Conservation (phyloP, 2,888 invertebrate species). For the Andrena bicolor region DNA sequence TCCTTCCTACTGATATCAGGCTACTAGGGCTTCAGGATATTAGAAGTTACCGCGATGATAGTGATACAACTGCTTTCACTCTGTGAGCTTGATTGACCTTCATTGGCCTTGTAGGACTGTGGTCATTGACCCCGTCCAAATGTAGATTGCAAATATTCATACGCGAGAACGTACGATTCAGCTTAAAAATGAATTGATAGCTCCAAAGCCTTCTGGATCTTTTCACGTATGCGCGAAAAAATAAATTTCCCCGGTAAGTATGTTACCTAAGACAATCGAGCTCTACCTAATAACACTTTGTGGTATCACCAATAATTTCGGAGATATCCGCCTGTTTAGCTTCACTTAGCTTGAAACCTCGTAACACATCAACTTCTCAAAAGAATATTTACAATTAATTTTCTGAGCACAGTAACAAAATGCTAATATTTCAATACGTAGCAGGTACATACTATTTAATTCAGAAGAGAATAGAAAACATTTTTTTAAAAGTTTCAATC, state of each 20-base stretch:
- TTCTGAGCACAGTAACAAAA: too few species aligned
- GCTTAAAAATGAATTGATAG: background rate
- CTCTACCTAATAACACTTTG: background rate
- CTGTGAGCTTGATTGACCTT: background rate
- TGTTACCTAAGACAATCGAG: background rate
- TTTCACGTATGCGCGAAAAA: background rate
- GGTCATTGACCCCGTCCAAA: constrained; percentile 1
- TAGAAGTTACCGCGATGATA: background rate
- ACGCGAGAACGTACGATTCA: background rate
- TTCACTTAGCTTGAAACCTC: too few species aligned
- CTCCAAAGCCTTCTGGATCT: background rate
- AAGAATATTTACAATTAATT: background rate
- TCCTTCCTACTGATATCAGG: background rate
- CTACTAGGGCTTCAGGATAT: constrained; percentile 4
- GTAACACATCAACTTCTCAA: background rate
- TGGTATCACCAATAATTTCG: background rate
- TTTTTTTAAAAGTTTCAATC: background rate
- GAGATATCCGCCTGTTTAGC: background rate
- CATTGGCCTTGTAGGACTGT: background rate
- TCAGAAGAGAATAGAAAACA: background rate
- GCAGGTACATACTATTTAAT: background rate
- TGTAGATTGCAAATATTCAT: background rate
- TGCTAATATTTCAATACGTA: too few species aligned
- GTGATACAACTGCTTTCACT: constrained; percentile 3
- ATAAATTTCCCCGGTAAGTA: background rate